These are phyloP conservation scores for Cyprinodon diabolis DNA, from an alignment of 2,797 vertebrate species.

Conservation along the genomic window DNA sequence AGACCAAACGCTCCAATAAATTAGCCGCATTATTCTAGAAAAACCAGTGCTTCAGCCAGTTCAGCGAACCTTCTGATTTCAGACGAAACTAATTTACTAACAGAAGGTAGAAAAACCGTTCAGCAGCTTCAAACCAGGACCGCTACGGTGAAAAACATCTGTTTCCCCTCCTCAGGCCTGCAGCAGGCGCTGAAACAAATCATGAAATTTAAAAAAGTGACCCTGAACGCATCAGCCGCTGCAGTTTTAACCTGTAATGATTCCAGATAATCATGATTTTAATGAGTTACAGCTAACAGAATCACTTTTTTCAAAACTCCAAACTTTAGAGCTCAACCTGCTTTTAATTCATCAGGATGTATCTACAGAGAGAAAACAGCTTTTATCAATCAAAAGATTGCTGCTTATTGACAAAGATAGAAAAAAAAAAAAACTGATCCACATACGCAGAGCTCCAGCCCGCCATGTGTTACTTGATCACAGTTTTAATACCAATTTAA, in stretches of 20 bases:
- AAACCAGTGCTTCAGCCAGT: conserved; percentile 60
- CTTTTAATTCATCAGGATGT: not conserved
- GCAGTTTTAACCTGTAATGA: not conserved
- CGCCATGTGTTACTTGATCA: not conserved
- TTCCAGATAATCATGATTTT: not conserved
- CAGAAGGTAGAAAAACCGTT: not conserved
- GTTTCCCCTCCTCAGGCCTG: not conserved
- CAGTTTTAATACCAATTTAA: not conserved
- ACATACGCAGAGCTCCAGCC: not conserved
- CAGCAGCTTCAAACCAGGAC: not conserved
- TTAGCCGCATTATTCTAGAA: conserved; percentile 37
- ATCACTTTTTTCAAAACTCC: not conserved
- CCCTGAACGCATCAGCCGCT: not conserved
- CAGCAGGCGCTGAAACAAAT: not conserved
- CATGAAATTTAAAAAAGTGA: not conserved
- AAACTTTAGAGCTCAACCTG: not conserved
- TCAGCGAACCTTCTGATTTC: conserved; percentile 7
- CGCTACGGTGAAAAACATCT: not conserved
- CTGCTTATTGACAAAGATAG: not conserved
- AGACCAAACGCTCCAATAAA: conserved; percentile 40
- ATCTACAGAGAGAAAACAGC: not conserved
- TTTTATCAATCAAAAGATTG: not conserved
- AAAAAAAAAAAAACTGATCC: not conserved
- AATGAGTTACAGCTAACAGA: not conserved
- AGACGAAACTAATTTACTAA: conserved; percentile 4